Evolutionary conservation across 2,113 vertebrate genomes (phyloP), one percentile per base, ranked within the genome.

Genomic region (Calyptommatus sinebrachiatus): DNA sequence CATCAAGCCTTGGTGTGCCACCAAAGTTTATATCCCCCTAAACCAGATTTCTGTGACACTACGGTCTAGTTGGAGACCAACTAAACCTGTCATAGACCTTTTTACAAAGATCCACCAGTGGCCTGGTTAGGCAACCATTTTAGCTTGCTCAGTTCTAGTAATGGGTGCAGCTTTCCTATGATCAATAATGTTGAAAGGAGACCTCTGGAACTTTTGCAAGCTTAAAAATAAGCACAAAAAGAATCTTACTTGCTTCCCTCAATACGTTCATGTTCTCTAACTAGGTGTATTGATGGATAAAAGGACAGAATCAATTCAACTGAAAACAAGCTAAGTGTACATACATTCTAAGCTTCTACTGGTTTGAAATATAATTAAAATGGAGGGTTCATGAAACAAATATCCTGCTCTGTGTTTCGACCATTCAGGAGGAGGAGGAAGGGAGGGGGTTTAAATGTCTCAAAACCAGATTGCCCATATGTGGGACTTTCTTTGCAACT

Each of bases 401-500:
- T 66, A 21, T 46, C 11, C 9, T 35, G 12, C 28, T 57, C 22
- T 26, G 26, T 26, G 28, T 61, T 21, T 67, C 11, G 8, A 31
- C 46, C 10, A 67, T 48, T 53, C n/a, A 65, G 20, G 20, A 50
- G 31, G 67, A 57, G 4, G 8, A 50, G 53, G 18, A 57, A 18
- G 18, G 18, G 18, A 18, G 18, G 18, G 18, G 18, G 18, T 18
- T 62, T 18, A 46, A 35, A 75, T 18, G 28, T 20, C 61, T 62
- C 20, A 62, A 69, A 81, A 81, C 12, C 57, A 71, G n/a, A 69
- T 70, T 29, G 46, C 28, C 45, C 78, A 53, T 73, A 65, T 31
- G 45, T 62, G 35, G 57, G n/a, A 12, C 50, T 75, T 75, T 81
- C 35, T 69, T 60, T 81, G 76, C n/a, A 12, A 74, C 48, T 80